A percentile compares a stretch with the other conserved stretches of the same genome.
Evolutionary conservation across 2,797 vertebrate species (phyloP).

Genomic region (Parotocinclus haroldoi): DNA sequence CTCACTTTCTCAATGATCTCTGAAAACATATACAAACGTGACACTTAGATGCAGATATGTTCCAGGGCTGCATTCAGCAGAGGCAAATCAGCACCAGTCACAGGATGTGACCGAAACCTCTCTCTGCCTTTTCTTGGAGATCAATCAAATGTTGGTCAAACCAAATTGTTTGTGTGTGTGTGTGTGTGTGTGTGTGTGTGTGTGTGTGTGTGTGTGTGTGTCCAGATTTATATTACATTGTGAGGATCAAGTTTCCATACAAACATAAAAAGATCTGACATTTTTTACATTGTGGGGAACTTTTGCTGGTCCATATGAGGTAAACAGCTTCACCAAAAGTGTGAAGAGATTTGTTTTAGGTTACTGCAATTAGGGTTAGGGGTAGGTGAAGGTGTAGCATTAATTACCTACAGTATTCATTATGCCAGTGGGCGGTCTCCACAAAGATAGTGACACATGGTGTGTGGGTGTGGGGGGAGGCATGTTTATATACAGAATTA

Average conservation of each 20-base stretch:
- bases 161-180: background rate
- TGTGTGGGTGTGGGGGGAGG: constrained; percentile 42
- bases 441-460: too few relatives aligned
- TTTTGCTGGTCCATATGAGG: too few relatives aligned
- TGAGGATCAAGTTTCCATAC: constrained; percentile 8
- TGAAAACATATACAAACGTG: constrained; percentile 77
- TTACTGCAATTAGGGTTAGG: too few relatives aligned
- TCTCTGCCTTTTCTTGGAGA: constrained; percentile 56
- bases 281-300: too few relatives aligned
- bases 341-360: too few relatives aligned
- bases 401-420: too few relatives aligned
- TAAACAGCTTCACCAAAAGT: too few relatives aligned
- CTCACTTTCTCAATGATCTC: constrained; percentile 67
- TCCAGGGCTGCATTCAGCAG: constrained; percentile 70
- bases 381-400: too few relatives aligned
- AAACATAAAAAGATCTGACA: too few relatives aligned
- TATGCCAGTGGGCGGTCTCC: too few relatives aligned
- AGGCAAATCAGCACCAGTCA: constrained; percentile 76
- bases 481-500: too few relatives aligned
- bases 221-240: constrained; percentile 14
- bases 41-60: constrained; percentile 75
- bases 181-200: constrained; percentile 10
- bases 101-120: constrained; percentile 77
- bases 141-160: constrained; percentile 65
- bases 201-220: constrained; percentile 14